Evolutionary conservation across 2,113 vertebrate species (phyloP).

Genomic region (Rallus limicola): DNA sequence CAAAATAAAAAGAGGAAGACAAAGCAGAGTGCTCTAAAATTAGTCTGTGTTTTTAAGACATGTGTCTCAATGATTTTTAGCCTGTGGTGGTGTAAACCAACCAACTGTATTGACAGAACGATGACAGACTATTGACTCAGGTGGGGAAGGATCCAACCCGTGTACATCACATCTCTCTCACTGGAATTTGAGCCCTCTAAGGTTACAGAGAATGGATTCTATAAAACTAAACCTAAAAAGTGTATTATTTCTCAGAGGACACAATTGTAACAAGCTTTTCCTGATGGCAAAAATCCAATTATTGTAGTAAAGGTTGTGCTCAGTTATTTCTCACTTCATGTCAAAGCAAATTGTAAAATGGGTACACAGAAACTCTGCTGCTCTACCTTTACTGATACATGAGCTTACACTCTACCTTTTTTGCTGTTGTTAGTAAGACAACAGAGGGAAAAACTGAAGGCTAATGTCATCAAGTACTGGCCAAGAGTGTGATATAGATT

Average conservation of each 20-base stretch:
- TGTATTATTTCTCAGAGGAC: slow-evolving; percentile 70
- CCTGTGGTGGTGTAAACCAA: background rate
- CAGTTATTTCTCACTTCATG: slow-evolving; percentile 48
- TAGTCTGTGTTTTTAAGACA: background rate
- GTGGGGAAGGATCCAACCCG: background rate
- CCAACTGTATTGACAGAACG: background rate
- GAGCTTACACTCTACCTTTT: background rate
- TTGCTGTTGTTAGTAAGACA: slow-evolving; percentile 41
- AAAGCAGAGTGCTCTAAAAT: slow-evolving; percentile 35
- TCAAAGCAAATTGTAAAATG: slow-evolving; percentile 59
- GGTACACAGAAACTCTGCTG: slow-evolving; percentile 18
- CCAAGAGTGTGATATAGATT: background rate
- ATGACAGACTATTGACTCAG: background rate
- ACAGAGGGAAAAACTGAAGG: slow-evolving; percentile 32
- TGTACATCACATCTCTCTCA: background rate
- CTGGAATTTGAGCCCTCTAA: slow-evolving; percentile 41
- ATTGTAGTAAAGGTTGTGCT: slow-evolving; percentile 58
- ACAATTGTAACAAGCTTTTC: slow-evolving; percentile 54
- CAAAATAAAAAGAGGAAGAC: background rate
- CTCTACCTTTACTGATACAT: background rate
- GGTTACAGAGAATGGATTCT: slow-evolving; percentile 62
- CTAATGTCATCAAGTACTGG: background rate
- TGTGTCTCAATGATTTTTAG: background rate
- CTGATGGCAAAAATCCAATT: slow-evolving; percentile 74
- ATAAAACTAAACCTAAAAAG: slow-evolving; percentile 60